A percentile compares a stretch with the other conserved stretches of the same genome.
Conservation (phyloP, 1,140 invertebrate species). For the Polypedilum pembai region DNA sequence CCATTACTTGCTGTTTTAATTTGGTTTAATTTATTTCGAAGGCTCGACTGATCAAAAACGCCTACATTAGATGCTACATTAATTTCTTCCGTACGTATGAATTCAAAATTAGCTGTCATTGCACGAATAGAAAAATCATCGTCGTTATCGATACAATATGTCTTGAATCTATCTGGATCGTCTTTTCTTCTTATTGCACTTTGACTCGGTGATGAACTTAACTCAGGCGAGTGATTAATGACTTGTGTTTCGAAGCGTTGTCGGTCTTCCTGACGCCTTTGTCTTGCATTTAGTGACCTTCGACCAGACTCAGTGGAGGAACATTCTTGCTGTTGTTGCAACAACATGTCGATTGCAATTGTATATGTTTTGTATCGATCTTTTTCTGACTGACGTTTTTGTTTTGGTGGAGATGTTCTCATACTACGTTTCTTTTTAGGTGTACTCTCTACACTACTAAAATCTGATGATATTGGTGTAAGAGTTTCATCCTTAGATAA, state of each 20-base stretch:
- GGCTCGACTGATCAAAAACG: neutral
- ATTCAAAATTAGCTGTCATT: conserved; percentile 38
- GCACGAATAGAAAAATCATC: conserved; percentile 45
- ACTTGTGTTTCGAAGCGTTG: conserved; percentile 64
- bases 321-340: conserved; percentile 32
- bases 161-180: neutral
- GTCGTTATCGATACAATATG: conserved; percentile 42
- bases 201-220: neutral
- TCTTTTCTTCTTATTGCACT: neutral
- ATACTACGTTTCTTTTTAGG: conserved; percentile 53
- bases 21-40: neutral
- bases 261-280: conserved; percentile 57
- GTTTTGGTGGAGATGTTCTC: conserved; percentile 60
- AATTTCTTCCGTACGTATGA: conserved; percentile 33
- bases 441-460: conserved; percentile 63
- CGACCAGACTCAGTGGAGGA: conserved; percentile 35
- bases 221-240: conserved; percentile 33
- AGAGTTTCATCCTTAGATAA: conserved; percentile 42
- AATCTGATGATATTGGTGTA: conserved; percentile 49
- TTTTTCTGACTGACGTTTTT: conserved; percentile 60
- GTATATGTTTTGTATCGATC: conserved; percentile 74
- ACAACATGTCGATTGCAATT: conserved; percentile 51
- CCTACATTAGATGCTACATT: neutral
- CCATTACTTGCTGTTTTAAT: neutral
- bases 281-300: conserved; percentile 54